Evolutionary conservation across 2,888 invertebrate species (phyloP).

Genomic region (Cyclophora albipunctata): DNA sequence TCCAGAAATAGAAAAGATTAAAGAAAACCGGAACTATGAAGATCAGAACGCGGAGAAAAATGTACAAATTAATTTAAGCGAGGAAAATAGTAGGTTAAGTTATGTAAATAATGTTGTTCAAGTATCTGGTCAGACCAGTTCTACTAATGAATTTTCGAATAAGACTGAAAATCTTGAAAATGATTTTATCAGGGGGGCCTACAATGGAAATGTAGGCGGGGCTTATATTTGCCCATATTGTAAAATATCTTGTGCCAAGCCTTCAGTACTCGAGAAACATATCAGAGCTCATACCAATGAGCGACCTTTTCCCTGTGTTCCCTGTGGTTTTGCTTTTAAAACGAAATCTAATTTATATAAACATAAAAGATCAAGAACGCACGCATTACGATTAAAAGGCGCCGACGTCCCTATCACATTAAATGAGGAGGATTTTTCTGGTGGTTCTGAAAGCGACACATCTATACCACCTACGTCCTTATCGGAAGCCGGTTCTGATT

Average conservation of each 20-base stretch:
- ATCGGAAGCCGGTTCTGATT: slow-evolving; percentile 60
- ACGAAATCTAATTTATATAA: slow-evolving; percentile 95
- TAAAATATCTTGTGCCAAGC: slow-evolving; percentile 92
- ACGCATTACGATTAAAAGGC: slow-evolving; percentile 79
- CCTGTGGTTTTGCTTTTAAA: slow-evolving; percentile 94
- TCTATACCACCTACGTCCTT: slow-evolving; percentile 58
- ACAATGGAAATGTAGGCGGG: slow-evolving; percentile 68
- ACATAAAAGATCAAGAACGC: slow-evolving; percentile 86
- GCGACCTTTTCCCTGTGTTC: slow-evolving; percentile 91
- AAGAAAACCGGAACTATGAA: slow-evolving; percentile 42
- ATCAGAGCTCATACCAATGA: slow-evolving; percentile 95
- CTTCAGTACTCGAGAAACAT: slow-evolving; percentile 94
- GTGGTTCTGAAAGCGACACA: slow-evolving; percentile 76
- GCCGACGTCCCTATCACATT: slow-evolving; percentile 67
- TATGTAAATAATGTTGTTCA: slow-evolving; percentile 68
- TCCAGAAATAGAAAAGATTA: slow-evolving; percentile 67
- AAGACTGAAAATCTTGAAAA: slow-evolving; percentile 73
- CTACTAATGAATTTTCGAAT: slow-evolving; percentile 70
- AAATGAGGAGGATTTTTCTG: slow-evolving; percentile 76
- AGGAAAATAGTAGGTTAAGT: slow-evolving; percentile 64
- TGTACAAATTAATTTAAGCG: slow-evolving; percentile 74
- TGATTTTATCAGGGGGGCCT: slow-evolving; percentile 67
- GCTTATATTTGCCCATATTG: slow-evolving; percentile 92
- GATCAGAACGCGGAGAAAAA: slow-evolving; percentile 50
- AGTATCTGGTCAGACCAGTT: slow-evolving; percentile 72